Evolutionary conservation across 1,140 invertebrate genomes (phyloP).

Genomic region (Radopholus similis): DNA sequence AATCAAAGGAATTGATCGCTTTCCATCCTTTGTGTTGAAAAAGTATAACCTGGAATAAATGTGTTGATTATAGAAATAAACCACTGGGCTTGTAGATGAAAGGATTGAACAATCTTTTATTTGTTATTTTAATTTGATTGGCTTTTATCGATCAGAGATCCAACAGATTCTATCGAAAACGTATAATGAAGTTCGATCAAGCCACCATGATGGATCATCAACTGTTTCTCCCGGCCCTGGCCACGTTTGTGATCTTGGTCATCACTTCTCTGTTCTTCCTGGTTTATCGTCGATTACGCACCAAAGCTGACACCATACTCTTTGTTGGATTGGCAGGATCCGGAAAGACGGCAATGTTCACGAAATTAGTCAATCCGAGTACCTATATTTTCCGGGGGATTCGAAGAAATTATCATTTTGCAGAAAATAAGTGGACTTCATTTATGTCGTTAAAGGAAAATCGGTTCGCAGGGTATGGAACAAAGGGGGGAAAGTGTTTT

Average conservation of each 20-base stretch:
- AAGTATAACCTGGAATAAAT: constrained; percentile 21
- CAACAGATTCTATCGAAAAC: no score
- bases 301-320: constrained; percentile 30
- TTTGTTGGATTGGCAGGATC: constrained; percentile 44
- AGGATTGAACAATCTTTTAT: background rate
- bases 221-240: constrained; percentile 11
- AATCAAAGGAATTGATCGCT: constrained; percentile 53
- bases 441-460: constrained; percentile 45
- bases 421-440: constrained; percentile 21
- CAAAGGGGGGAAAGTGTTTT: constrained; percentile 3
- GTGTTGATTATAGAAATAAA: no score
- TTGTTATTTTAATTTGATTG: constrained; percentile 17
- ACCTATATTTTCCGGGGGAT: background rate
- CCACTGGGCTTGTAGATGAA: background rate
- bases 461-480: constrained; percentile 1
- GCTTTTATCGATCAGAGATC: background rate
- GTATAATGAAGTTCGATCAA: background rate
- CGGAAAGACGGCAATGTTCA: constrained; percentile 42
- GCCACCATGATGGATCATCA: background rate
- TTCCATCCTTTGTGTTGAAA: constrained; percentile 41
- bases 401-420: background rate
- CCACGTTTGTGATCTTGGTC: constrained; percentile 25
- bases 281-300: background rate
- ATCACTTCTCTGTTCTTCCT: constrained; percentile 18
- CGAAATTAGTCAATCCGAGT: constrained; percentile 34